These are phyloP conservation scores for Sthenelais limicola DNA, from an alignment of 2,888 invertebrate species.

Conservation along the genomic window DNA sequence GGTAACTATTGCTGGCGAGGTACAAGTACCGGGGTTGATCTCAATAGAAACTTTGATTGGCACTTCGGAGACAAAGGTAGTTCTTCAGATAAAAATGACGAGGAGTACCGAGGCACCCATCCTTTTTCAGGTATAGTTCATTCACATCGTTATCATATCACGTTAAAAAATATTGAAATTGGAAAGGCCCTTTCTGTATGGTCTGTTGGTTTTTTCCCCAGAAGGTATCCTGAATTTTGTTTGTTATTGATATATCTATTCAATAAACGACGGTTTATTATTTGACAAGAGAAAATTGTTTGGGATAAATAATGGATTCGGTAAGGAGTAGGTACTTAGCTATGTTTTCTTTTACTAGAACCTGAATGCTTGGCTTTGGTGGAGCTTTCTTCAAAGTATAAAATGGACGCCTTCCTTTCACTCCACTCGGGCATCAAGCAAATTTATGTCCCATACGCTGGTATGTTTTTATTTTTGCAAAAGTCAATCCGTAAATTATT, in stretches of 20 bases:
- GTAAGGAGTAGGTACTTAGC: not conserved
- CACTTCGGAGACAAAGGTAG: constrained; percentile 68
- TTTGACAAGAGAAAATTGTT: not conserved
- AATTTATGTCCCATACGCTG: constrained; percentile 69
- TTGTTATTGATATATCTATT: too few relatives aligned
- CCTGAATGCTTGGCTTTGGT: constrained; percentile 61
- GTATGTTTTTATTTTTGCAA: too few relatives aligned
- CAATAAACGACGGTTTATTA: too few relatives aligned
- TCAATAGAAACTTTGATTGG: constrained; percentile 71
- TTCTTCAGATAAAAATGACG: constrained; percentile 60
- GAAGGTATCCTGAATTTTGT: too few relatives aligned
- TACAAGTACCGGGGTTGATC: constrained; percentile 67
- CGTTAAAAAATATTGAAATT: not conserved
- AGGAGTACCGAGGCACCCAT: constrained; percentile 65
- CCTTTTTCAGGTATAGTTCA: constrained; percentile 60
- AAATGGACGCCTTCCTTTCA: constrained; percentile 67
- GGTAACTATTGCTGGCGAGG: constrained; percentile 70
- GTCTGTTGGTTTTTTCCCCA: not conserved
- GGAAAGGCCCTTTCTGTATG: not conserved
- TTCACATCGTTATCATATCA: not conserved
- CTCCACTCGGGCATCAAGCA: constrained; percentile 68
- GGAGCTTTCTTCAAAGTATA: constrained; percentile 55
- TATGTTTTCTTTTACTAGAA: constrained; percentile 58
- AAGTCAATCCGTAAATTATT: too few relatives aligned
- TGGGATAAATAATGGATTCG: not conserved